A percentile compares a stretch with the other conserved stretches of the same genome.
phyloP scores from a whole-genome alignment of 2,888 invertebrate genomes.

The Cerceris rybyensis region DNA sequence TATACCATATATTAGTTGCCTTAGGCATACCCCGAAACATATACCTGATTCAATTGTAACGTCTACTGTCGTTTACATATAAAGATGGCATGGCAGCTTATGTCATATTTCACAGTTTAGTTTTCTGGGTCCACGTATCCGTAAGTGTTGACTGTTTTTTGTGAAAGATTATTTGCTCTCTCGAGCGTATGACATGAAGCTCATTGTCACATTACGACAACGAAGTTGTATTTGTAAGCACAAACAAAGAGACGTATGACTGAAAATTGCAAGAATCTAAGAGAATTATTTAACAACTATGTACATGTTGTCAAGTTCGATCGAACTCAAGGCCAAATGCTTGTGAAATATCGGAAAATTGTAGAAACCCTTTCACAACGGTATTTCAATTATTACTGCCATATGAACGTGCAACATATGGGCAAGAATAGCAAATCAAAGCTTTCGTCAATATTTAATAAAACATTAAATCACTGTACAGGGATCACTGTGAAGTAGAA shows the following conservation, averaged over 20 bases:
- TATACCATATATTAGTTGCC: slow-evolving; percentile 23
- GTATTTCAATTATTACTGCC: neutral
- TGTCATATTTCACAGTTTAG: slow-evolving; percentile 50
- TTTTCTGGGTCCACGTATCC: slow-evolving; percentile 24
- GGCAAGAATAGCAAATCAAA: slow-evolving; percentile 49
- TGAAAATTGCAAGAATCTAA: neutral
- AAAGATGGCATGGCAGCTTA: slow-evolving; percentile 50
- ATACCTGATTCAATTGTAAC: slow-evolving; percentile 44
- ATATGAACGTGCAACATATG: neutral
- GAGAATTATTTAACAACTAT: slow-evolving; percentile 40
- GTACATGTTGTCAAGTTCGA: slow-evolving; percentile 34
- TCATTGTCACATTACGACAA: slow-evolving; percentile 18
- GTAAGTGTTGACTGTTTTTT: neutral
- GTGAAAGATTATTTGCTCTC: slow-evolving; percentile 29
- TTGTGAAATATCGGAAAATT: slow-evolving; percentile 14
- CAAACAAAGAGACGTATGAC: slow-evolving; percentile 20
- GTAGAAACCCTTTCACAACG: slow-evolving; percentile 16
- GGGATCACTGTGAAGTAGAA: slow-evolving; percentile 30
- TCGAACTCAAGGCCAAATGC: slow-evolving; percentile 7
- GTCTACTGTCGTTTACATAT: slow-evolving; percentile 33
- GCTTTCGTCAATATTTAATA: slow-evolving; percentile 14
- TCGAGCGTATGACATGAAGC: slow-evolving; percentile 39
- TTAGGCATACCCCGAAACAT: slow-evolving; percentile 35
- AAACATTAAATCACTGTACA: slow-evolving; percentile 35
- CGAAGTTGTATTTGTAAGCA: slow-evolving; percentile 29